These are phyloP conservation scores for Ptilonorhynchus violaceus DNA, from an alignment of 2,113 vertebrate species.

Conservation along the genomic window DNA sequence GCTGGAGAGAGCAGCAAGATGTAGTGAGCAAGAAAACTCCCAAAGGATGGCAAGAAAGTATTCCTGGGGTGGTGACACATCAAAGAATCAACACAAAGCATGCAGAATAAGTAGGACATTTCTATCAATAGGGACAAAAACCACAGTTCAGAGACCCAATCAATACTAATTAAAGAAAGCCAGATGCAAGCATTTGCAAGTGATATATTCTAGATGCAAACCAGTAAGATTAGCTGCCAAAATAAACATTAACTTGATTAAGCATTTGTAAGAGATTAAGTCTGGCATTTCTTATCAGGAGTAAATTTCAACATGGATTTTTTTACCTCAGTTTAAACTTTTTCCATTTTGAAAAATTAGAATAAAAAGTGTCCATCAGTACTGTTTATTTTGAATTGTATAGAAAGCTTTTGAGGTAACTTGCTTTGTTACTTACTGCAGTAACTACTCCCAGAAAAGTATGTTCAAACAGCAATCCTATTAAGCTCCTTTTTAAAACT, in stretches of 20 bases:
- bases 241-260: not conserved
- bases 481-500: not conserved
- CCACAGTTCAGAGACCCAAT: not conserved
- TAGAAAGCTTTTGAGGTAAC: not conserved
- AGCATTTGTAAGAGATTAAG: not conserved
- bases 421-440: not conserved
- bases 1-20: not conserved
- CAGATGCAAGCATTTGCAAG: not conserved
- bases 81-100: not conserved
- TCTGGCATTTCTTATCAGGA: not conserved
- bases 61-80: not conserved
- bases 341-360: not conserved
- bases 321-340: not conserved
- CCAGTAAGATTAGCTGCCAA: not conserved
- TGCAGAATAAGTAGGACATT: not conserved
- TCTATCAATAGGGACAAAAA: not conserved
- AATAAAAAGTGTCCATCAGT: not conserved
- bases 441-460: not conserved
- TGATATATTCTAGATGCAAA: not conserved
- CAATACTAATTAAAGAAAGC: not conserved
- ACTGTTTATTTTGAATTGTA: not conserved
- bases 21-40: not conserved
- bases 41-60: not conserved
- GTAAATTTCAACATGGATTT: not conserved
- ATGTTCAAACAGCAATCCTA: not conserved